Percentiles rank a stretch among this genome's conserved stretches.
Evolutionary conservation across 2,888 invertebrate species (phyloP).

Genomic region (Machimus atricapillus): DNA sequence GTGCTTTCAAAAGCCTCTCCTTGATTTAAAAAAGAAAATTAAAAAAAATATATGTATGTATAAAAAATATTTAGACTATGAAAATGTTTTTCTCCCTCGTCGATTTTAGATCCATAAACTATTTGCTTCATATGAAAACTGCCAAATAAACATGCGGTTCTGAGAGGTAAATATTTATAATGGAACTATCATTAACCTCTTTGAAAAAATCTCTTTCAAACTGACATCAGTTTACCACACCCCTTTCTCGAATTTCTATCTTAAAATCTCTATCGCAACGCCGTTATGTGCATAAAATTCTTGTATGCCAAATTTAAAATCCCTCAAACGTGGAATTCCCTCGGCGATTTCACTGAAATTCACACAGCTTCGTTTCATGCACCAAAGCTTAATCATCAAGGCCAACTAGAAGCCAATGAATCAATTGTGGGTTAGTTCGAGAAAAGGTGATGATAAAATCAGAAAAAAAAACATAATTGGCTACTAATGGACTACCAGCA

Average conservation of each 20-base stretch:
- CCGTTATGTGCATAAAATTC: background rate
- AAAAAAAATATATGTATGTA: background rate
- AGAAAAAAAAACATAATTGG: background rate
- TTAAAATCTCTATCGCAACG: background rate
- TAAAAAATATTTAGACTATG: background rate
- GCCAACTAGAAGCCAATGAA: background rate
- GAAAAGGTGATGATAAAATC: background rate
- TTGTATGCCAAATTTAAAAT: background rate
- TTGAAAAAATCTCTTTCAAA: background rate
- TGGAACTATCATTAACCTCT: background rate
- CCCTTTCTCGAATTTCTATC: background rate
- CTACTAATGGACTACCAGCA: background rate
- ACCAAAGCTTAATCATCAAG: background rate
- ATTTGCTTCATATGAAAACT: background rate
- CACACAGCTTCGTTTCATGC: background rate
- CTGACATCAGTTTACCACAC: background rate
- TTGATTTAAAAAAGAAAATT: background rate
- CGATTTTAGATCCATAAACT: background rate
- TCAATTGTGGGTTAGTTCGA: background rate
- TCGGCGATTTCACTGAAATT: background rate
- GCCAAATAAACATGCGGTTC: background rate
- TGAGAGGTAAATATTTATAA: background rate
- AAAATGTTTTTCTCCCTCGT: background rate
- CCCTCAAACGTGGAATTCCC: background rate
- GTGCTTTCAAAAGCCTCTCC: background rate